Evolutionary conservation across 2,888 invertebrate species (phyloP).

Genomic region (Campopleginae sp.): DNA sequence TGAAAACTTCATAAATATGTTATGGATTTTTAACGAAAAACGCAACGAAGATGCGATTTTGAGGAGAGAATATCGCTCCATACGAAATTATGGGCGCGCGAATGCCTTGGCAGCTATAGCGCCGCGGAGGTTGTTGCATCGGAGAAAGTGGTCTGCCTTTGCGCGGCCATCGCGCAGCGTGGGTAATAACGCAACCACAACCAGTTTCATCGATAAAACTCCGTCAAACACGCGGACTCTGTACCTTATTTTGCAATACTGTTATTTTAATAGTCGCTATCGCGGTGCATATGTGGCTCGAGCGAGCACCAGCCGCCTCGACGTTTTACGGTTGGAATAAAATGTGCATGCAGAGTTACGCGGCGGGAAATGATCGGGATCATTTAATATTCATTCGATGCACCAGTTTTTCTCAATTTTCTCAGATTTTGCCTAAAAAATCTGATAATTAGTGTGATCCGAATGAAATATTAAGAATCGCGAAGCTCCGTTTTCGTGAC

Average conservation of each 20-base stretch:
- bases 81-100: conserved; percentile 4
- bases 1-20: too few relatives aligned
- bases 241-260: conserved; percentile 7
- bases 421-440: too few relatives aligned
- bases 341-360: background rate
- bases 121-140: conserved; percentile 31
- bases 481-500: too few relatives aligned
- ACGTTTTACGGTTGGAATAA: background rate
- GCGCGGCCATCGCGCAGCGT: conserved; percentile 74
- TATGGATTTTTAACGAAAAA: background rate
- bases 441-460: too few relatives aligned
- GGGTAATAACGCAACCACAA: conserved; percentile 78
- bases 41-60: background rate
- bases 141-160: conserved; percentile 75
- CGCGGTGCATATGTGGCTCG: background rate
- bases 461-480: too few relatives aligned
- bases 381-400: too few relatives aligned
- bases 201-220: conserved; percentile 69
- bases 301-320: background rate
- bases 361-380: background rate
- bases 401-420: too few relatives aligned
- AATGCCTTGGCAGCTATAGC: conserved; percentile 5
- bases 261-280: conserved; percentile 2
- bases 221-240: background rate
- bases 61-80: conserved; percentile 5